phyloP scores from a whole-genome alignment of 2,888 invertebrate genomes.

The Meghimatium bilineatum region DNA sequence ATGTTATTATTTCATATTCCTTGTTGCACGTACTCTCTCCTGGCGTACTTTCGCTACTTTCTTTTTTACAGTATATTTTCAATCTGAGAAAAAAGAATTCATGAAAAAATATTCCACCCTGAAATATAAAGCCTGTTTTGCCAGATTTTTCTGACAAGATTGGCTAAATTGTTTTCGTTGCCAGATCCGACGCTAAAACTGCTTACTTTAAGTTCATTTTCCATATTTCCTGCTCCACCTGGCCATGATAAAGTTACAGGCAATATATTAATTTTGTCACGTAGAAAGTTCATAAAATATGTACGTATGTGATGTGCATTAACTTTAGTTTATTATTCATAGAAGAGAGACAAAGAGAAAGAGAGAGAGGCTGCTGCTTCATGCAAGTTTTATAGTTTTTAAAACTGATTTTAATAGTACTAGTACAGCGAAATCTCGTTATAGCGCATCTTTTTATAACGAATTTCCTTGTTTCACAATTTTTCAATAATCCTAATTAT shows the following conservation, averaged over 20 bases:
- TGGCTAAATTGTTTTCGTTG: not conserved
- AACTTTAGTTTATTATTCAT: too few species aligned
- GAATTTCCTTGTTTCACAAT: too few species aligned
- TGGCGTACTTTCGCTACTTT: not conserved
- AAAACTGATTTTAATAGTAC: too few species aligned
- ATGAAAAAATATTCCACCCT: not conserved
- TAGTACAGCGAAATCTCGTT: too few species aligned
- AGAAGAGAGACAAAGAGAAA: too few species aligned
- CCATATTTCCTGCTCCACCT: not conserved
- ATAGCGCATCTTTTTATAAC: too few species aligned
- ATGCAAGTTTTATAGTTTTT: too few species aligned
- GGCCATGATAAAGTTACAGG: not conserved
- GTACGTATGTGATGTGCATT: too few species aligned
- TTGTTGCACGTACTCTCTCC: not conserved
- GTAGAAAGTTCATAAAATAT: too few species aligned
- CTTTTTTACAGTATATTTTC: not conserved
- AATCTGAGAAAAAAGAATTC: not conserved
- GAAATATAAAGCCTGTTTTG: not conserved
- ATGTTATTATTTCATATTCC: constrained; percentile 4
- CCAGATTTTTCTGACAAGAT: not conserved
- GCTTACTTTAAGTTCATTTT: not conserved
- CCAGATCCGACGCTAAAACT: not conserved
- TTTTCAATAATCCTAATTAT: too few species aligned
- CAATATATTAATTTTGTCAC: not conserved
- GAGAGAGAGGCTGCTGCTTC: too few species aligned